phyloP scores from a whole-genome alignment of 2,797 vertebrate genomes.

The Emydoidea blandingii region DNA sequence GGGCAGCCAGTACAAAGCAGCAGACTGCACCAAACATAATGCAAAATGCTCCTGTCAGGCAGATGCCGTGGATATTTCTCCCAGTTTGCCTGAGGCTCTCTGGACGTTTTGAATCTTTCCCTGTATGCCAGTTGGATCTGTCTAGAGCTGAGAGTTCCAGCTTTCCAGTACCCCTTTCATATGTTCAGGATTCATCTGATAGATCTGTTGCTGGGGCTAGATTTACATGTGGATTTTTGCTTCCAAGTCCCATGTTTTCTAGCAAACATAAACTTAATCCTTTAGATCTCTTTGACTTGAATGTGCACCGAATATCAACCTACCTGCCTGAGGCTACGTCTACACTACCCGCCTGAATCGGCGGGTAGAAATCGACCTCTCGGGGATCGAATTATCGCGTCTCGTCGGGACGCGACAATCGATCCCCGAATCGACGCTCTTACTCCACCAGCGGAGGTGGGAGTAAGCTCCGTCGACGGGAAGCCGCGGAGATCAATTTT shows the following conservation, averaged over 20 bases:
- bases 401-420: no score
- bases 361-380: no score
- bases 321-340: neutral
- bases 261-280: neutral
- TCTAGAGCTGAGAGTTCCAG: conserved; percentile 16
- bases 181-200: neutral
- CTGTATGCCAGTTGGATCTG: conserved; percentile 7
- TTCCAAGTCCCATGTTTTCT: conserved; percentile 20
- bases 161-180: neutral
- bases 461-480: no score
- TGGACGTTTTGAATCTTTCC: neutral
- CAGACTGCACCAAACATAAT: conserved; percentile 27
- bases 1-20: conserved; percentile 12
- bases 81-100: conserved; percentile 59
- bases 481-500: no score
- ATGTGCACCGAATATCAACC: neutral
- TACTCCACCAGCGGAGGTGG: no score
- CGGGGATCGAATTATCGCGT: no score
- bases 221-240: neutral
- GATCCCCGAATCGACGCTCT: no score
- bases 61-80: conserved; percentile 41
- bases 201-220: conserved; percentile 18
- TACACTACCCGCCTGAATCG: no score
- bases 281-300: neutral
- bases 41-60: conserved; percentile 48